Conservation (phyloP, 2,888 invertebrate species). For the Subacronicta megacephala region DNA sequence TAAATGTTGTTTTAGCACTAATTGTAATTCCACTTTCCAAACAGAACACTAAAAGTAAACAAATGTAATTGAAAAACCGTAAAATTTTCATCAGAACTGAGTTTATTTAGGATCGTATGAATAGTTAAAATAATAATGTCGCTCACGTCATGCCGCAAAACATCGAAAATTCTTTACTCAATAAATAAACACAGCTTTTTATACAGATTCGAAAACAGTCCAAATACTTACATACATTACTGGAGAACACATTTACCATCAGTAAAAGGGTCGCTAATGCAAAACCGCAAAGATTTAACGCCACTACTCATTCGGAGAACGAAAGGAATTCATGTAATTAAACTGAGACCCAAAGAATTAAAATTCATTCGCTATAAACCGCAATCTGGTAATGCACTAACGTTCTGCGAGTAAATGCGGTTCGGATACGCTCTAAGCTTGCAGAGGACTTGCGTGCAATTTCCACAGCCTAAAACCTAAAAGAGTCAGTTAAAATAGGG, state of each 20-base stretch:
- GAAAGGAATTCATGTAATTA: constrained; percentile 56
- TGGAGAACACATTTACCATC: constrained; percentile 22
- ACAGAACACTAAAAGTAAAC: constrained; percentile 12
- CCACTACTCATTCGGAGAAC: constrained; percentile 47
- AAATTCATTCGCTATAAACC: constrained; percentile 47
- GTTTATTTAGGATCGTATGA: constrained; percentile 32
- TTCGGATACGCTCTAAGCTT: constrained; percentile 9
- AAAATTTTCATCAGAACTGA: constrained; percentile 13
- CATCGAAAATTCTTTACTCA: constrained; percentile 1
- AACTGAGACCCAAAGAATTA: constrained; percentile 48
- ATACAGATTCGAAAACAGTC: constrained; percentile 28
- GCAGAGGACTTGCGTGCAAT: constrained; percentile 42
- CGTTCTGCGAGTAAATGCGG: constrained; percentile 20
- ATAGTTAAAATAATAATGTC: constrained; percentile 32
- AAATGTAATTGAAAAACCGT: constrained; percentile 25
- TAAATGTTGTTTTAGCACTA: constrained; percentile 18
- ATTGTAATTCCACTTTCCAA: constrained; percentile 23
- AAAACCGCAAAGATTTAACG: constrained; percentile 55
- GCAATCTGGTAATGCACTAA: constrained; percentile 42
- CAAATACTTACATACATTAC: constrained; percentile 30
- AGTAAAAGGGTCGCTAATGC: constrained; percentile 44
- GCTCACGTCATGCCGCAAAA: constrained; percentile 15
- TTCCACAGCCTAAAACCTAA: constrained; percentile 45
- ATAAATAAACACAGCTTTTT: constrained; percentile 18
- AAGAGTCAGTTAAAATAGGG: constrained; percentile 72